Percentiles rank a stretch among this genome's conserved stretches.
These are phyloP conservation scores for Sarcophaga subvicina DNA, from an alignment of 2,888 invertebrate genomes.

Conservation along the genomic window DNA sequence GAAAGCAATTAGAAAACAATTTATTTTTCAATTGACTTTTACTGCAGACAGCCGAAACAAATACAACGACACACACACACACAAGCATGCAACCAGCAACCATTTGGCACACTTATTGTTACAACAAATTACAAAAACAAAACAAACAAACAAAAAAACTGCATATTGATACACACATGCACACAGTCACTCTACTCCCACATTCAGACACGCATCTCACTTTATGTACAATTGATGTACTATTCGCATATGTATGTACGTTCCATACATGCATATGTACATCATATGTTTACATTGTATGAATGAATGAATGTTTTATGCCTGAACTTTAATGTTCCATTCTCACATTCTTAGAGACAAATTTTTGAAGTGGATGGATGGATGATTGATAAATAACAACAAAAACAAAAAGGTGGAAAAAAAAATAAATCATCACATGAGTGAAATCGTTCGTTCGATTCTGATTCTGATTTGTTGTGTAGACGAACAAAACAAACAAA, in stretches of 20 bases:
- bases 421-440: conserved; percentile 19
- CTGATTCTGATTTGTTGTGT: background rate
- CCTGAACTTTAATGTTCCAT: background rate
- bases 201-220: background rate
- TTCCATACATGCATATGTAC: background rate
- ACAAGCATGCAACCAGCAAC: conserved; percentile 36
- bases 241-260: too few relatives aligned
- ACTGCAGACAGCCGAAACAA: conserved; percentile 47
- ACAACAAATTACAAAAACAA: conserved; percentile 30
- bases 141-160: conserved; percentile 2
- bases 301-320: background rate
- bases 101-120: conserved; percentile 49
- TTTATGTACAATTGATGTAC: background rate
- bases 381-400: conserved; percentile 44
- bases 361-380: conserved; percentile 49
- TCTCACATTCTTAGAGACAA: conserved; percentile 8
- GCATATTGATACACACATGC: conserved; percentile 20
- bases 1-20: conserved; percentile 72
- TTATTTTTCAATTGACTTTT: conserved; percentile 69
- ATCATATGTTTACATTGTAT: background rate
- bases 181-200: conserved; percentile 12
- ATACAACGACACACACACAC: background rate
- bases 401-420: background rate
- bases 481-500: background rate
- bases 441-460: background rate